Evolutionary conservation across 2,888 invertebrate species (phyloP).

Genomic region (Phasia obesa): DNA sequence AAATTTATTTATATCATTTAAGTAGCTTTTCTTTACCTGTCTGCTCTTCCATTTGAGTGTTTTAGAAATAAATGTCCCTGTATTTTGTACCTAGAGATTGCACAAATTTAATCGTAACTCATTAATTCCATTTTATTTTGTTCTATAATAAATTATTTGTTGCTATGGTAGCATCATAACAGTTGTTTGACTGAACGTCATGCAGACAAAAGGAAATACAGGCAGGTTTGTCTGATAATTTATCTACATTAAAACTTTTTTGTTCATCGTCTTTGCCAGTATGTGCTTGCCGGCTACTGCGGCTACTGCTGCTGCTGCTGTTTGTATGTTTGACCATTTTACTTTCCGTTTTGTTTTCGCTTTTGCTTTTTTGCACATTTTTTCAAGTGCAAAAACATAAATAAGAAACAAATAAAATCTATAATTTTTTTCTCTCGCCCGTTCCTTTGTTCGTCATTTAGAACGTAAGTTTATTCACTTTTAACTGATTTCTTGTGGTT

Average conservation of each 20-base stretch:
- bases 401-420: slow-evolving; percentile 34
- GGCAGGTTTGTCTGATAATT: slow-evolving; percentile 32
- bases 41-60: slow-evolving; percentile 38
- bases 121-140: slow-evolving; percentile 25
- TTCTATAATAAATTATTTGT: slow-evolving; percentile 41
- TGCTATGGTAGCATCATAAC: slow-evolving; percentile 43
- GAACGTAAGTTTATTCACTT: slow-evolving; percentile 23
- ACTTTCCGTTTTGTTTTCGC: slow-evolving; percentile 67
- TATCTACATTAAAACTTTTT: slow-evolving; percentile 9
- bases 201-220: slow-evolving; percentile 15
- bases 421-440: slow-evolving; percentile 6
- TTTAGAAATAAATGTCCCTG: slow-evolving; percentile 45
- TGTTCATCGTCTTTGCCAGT: slow-evolving; percentile 1
- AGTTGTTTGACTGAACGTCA: slow-evolving; percentile 25
- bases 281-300: slow-evolving; percentile 29
- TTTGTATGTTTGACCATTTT: slow-evolving; percentile 34
- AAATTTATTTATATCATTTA: no score
- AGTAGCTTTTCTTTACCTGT: not conserved
- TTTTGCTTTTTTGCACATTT: slow-evolving; percentile 68
- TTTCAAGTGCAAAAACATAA: slow-evolving; percentile 47
- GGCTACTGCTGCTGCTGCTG: slow-evolving; percentile 8
- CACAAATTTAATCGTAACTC: slow-evolving; percentile 21
- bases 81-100: not conserved
- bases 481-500: slow-evolving; percentile 40
- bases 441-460: slow-evolving; percentile 23